phyloP scores from a whole-genome alignment of 2,113 vertebrate genomes.

The Megaleporinus macrocephalus region DNA sequence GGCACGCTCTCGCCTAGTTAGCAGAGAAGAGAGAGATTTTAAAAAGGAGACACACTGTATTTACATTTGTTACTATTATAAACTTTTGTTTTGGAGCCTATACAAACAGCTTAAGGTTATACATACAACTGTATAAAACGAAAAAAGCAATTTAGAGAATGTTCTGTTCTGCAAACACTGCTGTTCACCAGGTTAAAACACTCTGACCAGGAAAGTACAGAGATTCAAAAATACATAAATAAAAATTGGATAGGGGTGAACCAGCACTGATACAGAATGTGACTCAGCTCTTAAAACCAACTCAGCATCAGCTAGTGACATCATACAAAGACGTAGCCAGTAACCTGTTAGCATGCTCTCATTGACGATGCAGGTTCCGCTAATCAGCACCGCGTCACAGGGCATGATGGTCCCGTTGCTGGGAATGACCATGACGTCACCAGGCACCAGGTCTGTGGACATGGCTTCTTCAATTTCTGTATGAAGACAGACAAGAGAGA shows the following conservation, averaged over 20 bases:
- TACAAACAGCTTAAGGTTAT: no score
- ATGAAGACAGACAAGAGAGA: conserved; percentile 24
- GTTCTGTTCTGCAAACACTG: background rate
- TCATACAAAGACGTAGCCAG: background rate
- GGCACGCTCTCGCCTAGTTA: conserved; percentile 94
- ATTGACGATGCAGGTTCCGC: conserved; percentile 97
- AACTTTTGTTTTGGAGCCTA: no score
- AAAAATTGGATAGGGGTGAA: background rate
- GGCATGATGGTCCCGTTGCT: conserved; percentile 96
- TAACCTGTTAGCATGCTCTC: conserved; percentile 99
- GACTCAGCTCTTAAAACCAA: background rate
- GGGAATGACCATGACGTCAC: conserved; percentile 92
- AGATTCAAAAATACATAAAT: background rate
- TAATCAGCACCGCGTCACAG: conserved; percentile 93
- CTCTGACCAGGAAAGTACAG: background rate
- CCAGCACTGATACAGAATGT: background rate
- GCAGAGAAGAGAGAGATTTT: background rate
- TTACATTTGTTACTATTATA: no score
- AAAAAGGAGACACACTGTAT: no score
- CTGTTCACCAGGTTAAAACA: no score
- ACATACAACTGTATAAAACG: background rate
- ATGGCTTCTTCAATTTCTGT: conserved; percentile 90
- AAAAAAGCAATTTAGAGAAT: background rate
- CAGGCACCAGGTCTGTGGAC: conserved; percentile 95
- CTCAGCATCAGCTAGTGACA: background rate